Evolutionary conservation across 2,888 invertebrate species (phyloP).

Genomic region (Dyspetes luteomarginatus): DNA sequence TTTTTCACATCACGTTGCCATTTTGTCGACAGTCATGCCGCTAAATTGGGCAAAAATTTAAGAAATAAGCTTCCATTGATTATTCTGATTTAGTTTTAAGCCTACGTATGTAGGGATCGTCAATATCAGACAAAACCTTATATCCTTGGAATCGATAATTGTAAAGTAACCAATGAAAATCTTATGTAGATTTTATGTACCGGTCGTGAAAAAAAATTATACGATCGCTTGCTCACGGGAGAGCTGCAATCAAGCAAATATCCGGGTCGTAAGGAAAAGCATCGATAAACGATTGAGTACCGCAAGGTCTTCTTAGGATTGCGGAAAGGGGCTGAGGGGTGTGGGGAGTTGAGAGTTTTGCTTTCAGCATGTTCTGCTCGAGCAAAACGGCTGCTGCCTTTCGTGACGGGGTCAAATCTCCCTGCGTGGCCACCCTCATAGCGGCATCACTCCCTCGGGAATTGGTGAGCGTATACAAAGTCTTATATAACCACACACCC

Average conservation of each 20-base stretch:
- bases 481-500: slow-evolving; percentile 41
- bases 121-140: no score
- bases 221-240: neutral
- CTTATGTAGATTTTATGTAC: neutral
- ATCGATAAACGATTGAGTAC: slow-evolving; percentile 60
- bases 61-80: no score
- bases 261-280: slow-evolving; percentile 38
- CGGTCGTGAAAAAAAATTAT: slow-evolving; percentile 1
- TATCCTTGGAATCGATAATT: neutral
- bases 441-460: slow-evolving; percentile 52
- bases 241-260: slow-evolving; percentile 31
- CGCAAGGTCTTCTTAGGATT: slow-evolving; percentile 20
- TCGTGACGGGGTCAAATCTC: slow-evolving; percentile 65
- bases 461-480: slow-evolving; percentile 17
- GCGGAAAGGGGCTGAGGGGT: neutral
- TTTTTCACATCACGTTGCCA: no score
- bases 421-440: slow-evolving; percentile 49
- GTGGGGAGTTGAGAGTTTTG: slow-evolving; percentile 40
- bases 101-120: no score
- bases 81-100: no score
- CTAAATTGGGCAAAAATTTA: no score
- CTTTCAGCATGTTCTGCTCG: slow-evolving; percentile 34
- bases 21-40: no score
- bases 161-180: neutral
- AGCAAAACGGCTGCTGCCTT: slow-evolving; percentile 55